A percentile compares a stretch with the other conserved stretches of the same genome.
Evolutionary conservation across 2,113 vertebrate species (phyloP).

Genomic region (Tricholaema leucomelas): DNA sequence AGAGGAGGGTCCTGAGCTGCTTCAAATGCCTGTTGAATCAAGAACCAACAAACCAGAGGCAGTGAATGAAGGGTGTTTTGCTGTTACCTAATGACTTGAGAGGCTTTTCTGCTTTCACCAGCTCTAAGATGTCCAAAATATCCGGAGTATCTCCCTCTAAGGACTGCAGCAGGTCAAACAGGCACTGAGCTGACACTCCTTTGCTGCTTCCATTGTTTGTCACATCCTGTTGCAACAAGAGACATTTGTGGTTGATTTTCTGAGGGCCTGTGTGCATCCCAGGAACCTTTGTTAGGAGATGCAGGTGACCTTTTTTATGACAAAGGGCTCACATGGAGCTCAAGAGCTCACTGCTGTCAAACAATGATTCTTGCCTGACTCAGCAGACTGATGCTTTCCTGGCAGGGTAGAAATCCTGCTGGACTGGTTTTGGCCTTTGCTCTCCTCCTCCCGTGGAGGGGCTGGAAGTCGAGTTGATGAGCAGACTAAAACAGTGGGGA

Average conservation of each 20-base stretch:
- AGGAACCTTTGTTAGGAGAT: neutral
- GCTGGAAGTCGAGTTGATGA: too few species aligned
- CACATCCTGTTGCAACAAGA: constrained; percentile 70
- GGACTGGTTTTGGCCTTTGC: too few species aligned
- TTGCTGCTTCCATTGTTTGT: constrained; percentile 85
- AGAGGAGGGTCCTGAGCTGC: neutral
- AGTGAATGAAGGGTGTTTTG: neutral
- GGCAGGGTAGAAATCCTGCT: too few species aligned
- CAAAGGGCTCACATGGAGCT: neutral
- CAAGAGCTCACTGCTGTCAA: neutral
- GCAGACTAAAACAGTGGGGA: too few species aligned
- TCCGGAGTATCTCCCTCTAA: constrained; percentile 93
- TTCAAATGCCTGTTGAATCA: neutral
- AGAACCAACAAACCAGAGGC: neutral
- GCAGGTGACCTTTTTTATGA: neutral
- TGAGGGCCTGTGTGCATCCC: neutral
- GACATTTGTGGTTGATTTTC: neutral
- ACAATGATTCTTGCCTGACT: neutral
- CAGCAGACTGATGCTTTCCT: neutral
- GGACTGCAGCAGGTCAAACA: constrained; percentile 95
- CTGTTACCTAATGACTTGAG: constrained; percentile 92
- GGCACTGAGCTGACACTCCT: constrained; percentile 95
- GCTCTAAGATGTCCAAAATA: constrained; percentile 90
- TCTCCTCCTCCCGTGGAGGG: too few species aligned
- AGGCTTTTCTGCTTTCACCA: constrained; percentile 97